A percentile compares a stretch with the other conserved stretches of the same genome.
phyloP scores from a whole-genome alignment of 2,113 vertebrate genomes.

The Nesogale talazaci region DNA sequence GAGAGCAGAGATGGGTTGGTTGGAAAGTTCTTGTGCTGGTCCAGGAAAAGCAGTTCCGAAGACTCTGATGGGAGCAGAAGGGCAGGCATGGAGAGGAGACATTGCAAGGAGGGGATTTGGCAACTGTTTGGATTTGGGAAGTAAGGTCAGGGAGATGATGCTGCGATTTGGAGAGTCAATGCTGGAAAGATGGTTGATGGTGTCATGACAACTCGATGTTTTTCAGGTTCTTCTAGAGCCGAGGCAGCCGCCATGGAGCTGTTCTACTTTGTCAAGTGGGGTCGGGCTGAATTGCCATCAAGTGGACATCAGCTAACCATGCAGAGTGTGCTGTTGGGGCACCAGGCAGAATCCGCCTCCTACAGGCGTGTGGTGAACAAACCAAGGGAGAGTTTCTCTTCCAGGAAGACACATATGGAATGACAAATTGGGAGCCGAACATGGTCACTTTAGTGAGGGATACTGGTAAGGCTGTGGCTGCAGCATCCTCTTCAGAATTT shows the following conservation, averaged over 20 bases:
- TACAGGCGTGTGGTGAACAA: background rate
- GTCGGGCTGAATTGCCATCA: background rate
- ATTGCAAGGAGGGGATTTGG: background rate
- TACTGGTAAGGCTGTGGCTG: background rate
- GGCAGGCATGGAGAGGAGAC: background rate
- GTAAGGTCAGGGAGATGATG: fast-evolving
- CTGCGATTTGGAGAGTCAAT: background rate
- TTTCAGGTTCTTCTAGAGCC: background rate
- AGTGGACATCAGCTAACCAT: background rate
- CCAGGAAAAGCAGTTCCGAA: background rate
- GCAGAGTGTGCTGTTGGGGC: background rate
- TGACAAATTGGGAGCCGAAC: background rate
- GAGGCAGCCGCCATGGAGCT: background rate
- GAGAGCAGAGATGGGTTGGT: background rate
- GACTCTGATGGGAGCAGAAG: too few species aligned
- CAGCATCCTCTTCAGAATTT: too few species aligned
- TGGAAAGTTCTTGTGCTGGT: background rate
- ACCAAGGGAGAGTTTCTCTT: background rate
- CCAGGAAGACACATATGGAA: background rate
- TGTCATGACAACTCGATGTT: background rate
- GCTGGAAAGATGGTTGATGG: background rate
- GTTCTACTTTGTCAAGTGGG: background rate
- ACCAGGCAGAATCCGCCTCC: background rate
- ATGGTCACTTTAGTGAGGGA: fast-evolving
- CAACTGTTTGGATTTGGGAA: background rate